Conservation (phyloP, 2,113 vertebrate genomes). For the Otolemur garnettii region DNA sequence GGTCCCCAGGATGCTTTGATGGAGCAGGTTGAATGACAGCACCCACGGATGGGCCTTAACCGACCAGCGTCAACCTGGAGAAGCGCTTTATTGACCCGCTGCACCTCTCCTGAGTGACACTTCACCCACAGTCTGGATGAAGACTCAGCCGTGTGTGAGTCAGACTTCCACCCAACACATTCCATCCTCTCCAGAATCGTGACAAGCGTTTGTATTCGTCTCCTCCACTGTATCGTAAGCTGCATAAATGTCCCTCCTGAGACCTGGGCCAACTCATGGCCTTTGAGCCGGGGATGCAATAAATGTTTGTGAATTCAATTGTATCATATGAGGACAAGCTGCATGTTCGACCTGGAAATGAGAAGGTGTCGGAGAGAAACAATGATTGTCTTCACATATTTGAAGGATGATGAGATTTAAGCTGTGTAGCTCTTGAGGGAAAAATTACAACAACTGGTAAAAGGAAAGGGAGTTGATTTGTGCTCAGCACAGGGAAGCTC, state of each 20-base stretch:
- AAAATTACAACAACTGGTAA: background rate
- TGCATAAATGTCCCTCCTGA: background rate
- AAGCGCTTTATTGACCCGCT: background rate
- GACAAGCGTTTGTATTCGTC: background rate
- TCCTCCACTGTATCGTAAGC: background rate
- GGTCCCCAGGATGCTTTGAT: background rate
- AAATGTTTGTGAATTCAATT: slow-evolving; percentile 40
- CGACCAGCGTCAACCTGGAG: background rate
- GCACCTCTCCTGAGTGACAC: too few relatives aligned
- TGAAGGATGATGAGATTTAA: slow-evolving; percentile 51
- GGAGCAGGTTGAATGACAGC: background rate
- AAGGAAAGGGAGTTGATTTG: slow-evolving; percentile 28
- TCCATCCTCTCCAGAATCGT: background rate
- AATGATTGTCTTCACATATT: background rate
- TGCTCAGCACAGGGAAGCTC: background rate
- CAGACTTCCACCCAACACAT: slow-evolving; percentile 25
- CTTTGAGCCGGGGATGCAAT: background rate
- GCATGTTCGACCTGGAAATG: background rate
- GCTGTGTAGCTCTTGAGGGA: background rate
- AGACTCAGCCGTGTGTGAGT: background rate
- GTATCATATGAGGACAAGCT: background rate
- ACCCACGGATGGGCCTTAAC: background rate
- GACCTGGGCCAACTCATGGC: background rate
- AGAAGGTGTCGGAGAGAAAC: background rate
- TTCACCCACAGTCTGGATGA: background rate